Conservation (phyloP, 2,888 invertebrate genomes). For the Mythimna albipuncta region DNA sequence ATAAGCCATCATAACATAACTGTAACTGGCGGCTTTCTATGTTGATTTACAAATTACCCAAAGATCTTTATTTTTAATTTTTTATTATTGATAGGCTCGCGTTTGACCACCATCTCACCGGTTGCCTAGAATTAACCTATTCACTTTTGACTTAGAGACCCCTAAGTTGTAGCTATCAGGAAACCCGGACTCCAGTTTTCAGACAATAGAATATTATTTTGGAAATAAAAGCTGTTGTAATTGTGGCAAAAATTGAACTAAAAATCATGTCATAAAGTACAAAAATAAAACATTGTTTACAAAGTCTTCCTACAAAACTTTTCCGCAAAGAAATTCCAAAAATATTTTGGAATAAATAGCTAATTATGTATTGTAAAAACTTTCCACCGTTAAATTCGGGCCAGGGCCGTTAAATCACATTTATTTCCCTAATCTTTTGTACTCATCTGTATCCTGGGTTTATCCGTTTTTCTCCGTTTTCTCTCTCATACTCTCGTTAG, state of each 20-base stretch:
- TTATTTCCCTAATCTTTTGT: slow-evolving; percentile 53
- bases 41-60: background rate
- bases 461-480: slow-evolving; percentile 43
- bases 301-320: background rate
- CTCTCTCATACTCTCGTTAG: slow-evolving; percentile 55
- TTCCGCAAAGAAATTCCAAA: slow-evolving; percentile 6
- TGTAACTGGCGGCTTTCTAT: too few relatives aligned
- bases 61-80: background rate
- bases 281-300: background rate
- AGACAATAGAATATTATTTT: background rate
- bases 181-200: background rate
- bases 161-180: too few relatives aligned
- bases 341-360: slow-evolving; percentile 36
- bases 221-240: background rate
- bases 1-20: background rate
- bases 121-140: too few relatives aligned
- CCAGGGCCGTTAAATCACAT: slow-evolving; percentile 45
- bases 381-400: slow-evolving; percentile 42
- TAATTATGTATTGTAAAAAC: slow-evolving; percentile 57
- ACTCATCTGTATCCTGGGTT: slow-evolving; percentile 52
- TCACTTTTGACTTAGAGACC: too few relatives aligned
- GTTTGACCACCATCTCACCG: too few relatives aligned
- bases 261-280: background rate
- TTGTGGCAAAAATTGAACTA: background rate
- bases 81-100: too few relatives aligned